Conservation (phyloP, 2,888 invertebrate genomes). For the Ctena decussata region DNA sequence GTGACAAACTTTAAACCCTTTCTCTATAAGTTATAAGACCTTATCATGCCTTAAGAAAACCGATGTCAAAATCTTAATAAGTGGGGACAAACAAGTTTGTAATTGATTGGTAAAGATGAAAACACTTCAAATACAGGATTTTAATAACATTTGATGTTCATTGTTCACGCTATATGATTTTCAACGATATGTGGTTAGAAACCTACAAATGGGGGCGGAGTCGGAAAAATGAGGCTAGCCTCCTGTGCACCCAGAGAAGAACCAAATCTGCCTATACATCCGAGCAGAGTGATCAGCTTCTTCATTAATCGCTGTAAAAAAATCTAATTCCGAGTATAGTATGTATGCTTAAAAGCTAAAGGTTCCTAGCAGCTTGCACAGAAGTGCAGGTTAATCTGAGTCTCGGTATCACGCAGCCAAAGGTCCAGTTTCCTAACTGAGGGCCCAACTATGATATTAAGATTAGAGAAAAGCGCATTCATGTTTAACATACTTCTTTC, state of each 20-base stretch:
- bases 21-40: conserved; percentile 11
- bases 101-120: conserved; percentile 55
- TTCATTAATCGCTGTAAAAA: no score
- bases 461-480: background rate
- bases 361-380: no score
- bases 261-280: no score
- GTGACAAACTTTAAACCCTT: background rate
- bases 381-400: no score
- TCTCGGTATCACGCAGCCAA: no score
- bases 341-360: no score
- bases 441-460: no score
- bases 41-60: background rate
- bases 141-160: background rate
- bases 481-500: background rate
- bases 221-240: no score
- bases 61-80: background rate
- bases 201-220: background rate
- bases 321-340: no score
- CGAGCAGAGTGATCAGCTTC: no score
- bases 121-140: conserved; percentile 25
- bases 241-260: no score
- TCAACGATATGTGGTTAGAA: background rate
- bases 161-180: background rate
- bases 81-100: conserved; percentile 26
- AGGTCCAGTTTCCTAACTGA: no score